Conservation (phyloP, 2,888 invertebrate genomes). For the Polyommatus iphigenia region DNA sequence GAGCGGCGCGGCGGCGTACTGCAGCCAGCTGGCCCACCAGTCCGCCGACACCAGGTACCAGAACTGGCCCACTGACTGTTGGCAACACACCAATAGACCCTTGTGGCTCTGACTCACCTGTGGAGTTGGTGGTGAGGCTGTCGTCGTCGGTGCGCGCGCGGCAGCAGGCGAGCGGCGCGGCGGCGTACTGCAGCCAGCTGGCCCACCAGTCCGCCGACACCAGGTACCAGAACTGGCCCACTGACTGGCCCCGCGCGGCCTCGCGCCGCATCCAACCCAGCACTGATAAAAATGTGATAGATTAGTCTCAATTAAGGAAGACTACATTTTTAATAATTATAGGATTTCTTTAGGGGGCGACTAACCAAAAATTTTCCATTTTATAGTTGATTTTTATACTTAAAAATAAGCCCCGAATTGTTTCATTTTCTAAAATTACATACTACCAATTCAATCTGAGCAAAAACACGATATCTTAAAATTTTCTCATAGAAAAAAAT, state of each 20-base stretch:
- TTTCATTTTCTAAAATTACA: too few species aligned
- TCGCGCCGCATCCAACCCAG: conserved; percentile 91
- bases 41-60: conserved; percentile 93
- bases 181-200: conserved; percentile 85
- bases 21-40: conserved; percentile 93
- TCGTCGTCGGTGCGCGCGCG: conserved; percentile 77
- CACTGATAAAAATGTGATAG: conserved; percentile 61
- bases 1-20: conserved; percentile 73
- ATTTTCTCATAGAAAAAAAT: too few species aligned
- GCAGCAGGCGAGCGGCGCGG: conserved; percentile 56
- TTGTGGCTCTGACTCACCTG: conserved; percentile 48
- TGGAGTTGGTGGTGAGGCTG: conserved; percentile 83
- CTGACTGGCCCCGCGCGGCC: conserved; percentile 85
- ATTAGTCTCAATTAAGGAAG: background rate
- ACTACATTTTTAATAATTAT: too few species aligned
- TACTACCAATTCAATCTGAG: too few species aligned
- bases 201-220: conserved; percentile 93
- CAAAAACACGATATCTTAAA: too few species aligned
- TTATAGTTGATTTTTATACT: too few species aligned
- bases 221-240: conserved; percentile 95
- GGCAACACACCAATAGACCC: too few species aligned
- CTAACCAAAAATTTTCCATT: too few species aligned
- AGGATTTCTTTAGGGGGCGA: too few species aligned
- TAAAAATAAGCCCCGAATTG: too few species aligned
- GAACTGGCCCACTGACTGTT: conserved; percentile 88